Evolutionary conservation across 2,888 invertebrate species (phyloP), one percentile per base, ranked within the genome.

Genomic region (Eupithecia centaureata): DNA sequence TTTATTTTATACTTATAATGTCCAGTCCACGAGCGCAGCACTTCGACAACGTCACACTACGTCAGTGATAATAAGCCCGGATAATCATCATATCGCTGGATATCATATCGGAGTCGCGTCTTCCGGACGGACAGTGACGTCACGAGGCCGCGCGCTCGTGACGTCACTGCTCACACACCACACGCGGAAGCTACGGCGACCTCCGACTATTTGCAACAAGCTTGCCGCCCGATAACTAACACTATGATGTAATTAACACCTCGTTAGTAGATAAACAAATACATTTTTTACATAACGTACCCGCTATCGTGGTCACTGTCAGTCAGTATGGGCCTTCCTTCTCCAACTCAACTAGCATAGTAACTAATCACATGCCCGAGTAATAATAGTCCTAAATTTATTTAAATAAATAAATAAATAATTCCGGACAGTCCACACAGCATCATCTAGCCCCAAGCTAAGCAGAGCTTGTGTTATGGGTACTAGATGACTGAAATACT

Each of bases 81-180:
- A 42, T 42, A 8, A 18, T 12, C 10, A 15, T 15, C 35, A 35
- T n/a, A n/a, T n/a, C n/a, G 35, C 47, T 47, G 10, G 12, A 22
- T 10, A 60, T 25, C 60, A 38, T 57, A 32, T 58, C 4, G 42
- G 33, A 51, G 57, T 22, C 22, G 27, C 5, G 27, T 25, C 52
- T 67, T 47, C 60, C 54, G 32, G 25, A 54, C 42, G 54, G 62
- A 7, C 27, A 22, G 42, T 68, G 64, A 68, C 68, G 68, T 68
- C 64, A 58, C 52, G 52, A 65, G 64, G 58, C n/a, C 64, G 58
- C 58, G 38, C 15, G 15, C 18, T 22, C 7, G 27, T 58, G 61
- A 68, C 68, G 68, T 68, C 68, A 68, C 33, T 47, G 47, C 22
- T 0, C 32, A 47, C 47, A 22, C 2, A 3, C 22, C n/a, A 28